Percentiles rank a stretch among this genome's conserved stretches.
These are phyloP conservation scores for Stylophora pistillata DNA, from an alignment of 64 coral and sea anemone genomes.

Conservation along the genomic window DNA sequence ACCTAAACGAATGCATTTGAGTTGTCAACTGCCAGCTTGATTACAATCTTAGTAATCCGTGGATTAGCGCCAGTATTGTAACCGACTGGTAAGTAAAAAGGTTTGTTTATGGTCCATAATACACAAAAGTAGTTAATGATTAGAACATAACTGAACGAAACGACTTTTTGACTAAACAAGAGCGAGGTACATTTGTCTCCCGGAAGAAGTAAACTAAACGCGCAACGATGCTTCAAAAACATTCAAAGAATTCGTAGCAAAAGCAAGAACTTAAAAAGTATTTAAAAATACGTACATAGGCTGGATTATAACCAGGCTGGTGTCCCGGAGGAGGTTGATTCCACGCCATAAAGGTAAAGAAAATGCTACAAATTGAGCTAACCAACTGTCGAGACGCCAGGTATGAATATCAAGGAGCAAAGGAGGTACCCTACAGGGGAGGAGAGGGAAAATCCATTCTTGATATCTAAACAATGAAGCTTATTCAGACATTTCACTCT, in stretches of 20 bases:
- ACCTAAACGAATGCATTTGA: no score
- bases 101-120: no score
- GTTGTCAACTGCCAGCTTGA: no score
- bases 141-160: no score
- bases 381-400: background rate
- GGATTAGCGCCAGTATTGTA: no score
- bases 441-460: background rate
- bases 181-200: no score
- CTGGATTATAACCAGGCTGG: slow-evolving; percentile 82
- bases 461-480: background rate
- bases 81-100: no score
- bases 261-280: background rate
- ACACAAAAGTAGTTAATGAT: no score
- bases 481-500: background rate
- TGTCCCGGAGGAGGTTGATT: slow-evolving; percentile 70
- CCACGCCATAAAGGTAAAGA: slow-evolving; percentile 71
- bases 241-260: background rate
- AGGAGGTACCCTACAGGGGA: background rate
- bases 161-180: no score
- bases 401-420: background rate
- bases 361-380: background rate
- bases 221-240: background rate
- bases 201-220: no score
- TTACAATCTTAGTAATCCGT: no score
- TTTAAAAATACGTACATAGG: slow-evolving; percentile 67